phyloP scores from a whole-genome alignment of 2,888 invertebrate genomes.

The Ypsolopha scabrella region DNA sequence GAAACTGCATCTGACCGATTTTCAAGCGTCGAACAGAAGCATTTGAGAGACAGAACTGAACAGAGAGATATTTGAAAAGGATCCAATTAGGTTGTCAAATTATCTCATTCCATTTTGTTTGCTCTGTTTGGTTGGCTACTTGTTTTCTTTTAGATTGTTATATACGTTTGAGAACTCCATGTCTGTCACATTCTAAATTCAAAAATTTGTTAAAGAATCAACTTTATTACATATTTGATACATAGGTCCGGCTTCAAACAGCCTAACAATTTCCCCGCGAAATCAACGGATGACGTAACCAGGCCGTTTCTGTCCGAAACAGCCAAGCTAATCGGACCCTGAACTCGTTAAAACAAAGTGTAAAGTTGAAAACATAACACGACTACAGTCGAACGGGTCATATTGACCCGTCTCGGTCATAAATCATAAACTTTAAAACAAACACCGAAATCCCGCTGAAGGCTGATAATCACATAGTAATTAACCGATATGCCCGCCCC shows the following conservation, averaged over 20 bases:
- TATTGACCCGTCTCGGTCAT: conserved; percentile 32
- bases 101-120: too few relatives aligned
- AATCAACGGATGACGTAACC: not conserved
- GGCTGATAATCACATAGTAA: conserved; percentile 59
- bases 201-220: too few relatives aligned
- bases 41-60: not conserved
- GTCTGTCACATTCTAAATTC: too few relatives aligned
- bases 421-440: conserved; percentile 56
- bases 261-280: not conserved
- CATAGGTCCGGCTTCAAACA: not conserved
- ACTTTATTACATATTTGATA: too few relatives aligned
- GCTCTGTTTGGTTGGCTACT: too few relatives aligned
- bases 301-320: not conserved
- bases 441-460: conserved; percentile 39
- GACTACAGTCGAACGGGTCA: conserved; percentile 29
- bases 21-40: conserved; percentile 1
- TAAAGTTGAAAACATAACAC: conserved; percentile 12
- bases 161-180: too few relatives aligned
- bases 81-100: too few relatives aligned
- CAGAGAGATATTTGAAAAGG: too few relatives aligned
- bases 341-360: conserved; percentile 3
- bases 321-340: not conserved
- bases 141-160: too few relatives aligned
- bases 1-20: conserved; percentile 3
- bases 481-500: conserved; percentile 37